These are phyloP conservation scores for Calephelis perditalis DNA, from an alignment of 2,888 invertebrate species.

Conservation along the genomic window DNA sequence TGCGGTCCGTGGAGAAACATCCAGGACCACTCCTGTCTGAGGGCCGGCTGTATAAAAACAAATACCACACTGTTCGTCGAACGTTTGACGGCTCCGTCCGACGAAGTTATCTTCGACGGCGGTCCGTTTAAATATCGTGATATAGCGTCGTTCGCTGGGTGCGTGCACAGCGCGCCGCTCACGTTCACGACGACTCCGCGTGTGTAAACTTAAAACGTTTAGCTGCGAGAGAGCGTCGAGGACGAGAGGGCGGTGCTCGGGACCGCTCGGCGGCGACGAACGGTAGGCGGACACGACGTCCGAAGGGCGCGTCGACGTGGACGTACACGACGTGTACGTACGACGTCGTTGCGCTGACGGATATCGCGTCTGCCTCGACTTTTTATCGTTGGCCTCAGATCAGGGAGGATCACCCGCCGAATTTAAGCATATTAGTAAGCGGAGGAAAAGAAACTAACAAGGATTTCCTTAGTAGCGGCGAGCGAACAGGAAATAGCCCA, in stretches of 20 bases:
- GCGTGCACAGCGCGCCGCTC: not conserved
- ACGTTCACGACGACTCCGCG: conserved; percentile 8
- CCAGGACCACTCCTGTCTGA: conserved; percentile 69
- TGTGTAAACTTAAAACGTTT: not conserved
- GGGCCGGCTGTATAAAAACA: conserved; percentile 48
- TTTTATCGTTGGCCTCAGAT: conserved; percentile 53
- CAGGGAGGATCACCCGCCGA: conserved; percentile 43
- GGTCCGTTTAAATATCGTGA: conserved; percentile 3
- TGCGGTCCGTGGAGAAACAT: conserved; percentile 68
- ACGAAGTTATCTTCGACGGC: no score
- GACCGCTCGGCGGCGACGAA: not conserved
- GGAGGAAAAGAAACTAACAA: no score
- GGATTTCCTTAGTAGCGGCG: conserved; percentile 42
- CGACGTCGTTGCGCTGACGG: conserved; percentile 20
- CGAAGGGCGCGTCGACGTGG: conserved; percentile 36
- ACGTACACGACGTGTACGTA: conserved; percentile 9
- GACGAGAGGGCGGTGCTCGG: no score
- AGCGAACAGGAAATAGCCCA: conserved; percentile 78
- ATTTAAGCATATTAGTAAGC: no score
- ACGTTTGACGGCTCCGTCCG: conserved; percentile 15
- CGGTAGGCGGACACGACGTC: conserved; percentile 31
- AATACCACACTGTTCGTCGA: conserved; percentile 22
- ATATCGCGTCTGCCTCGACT: conserved; percentile 21
- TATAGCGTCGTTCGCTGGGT: not conserved
- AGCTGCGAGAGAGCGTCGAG: conserved; percentile 3